phyloP scores from a whole-genome alignment of 23 tunicate species.

The Pegea sp. region DNA sequence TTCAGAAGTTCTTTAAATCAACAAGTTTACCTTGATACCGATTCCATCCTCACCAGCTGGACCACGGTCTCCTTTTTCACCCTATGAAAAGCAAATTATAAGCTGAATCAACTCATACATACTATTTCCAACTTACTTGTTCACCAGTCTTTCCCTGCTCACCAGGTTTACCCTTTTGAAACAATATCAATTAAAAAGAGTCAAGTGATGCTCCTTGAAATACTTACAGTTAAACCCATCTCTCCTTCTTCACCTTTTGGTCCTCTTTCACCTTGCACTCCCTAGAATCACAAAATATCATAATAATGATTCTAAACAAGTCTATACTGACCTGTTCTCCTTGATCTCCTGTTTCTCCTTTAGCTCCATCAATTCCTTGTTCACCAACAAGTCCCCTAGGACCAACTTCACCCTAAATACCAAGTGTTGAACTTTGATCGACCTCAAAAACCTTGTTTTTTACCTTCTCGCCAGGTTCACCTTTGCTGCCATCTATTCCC shows the following conservation, averaged over 20 bases:
- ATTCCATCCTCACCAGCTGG: conserved; percentile 35
- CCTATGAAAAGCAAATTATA: conserved; percentile 19
- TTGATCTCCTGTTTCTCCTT: conserved; percentile 1
- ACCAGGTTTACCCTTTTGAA: not conserved
- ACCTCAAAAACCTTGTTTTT: no score
- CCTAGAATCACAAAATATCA: conserved; percentile 2
- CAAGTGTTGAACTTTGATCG: not conserved
- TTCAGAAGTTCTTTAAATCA: no score
- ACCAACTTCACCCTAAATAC: conserved; percentile 7
- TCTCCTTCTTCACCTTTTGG: conserved; percentile 20
- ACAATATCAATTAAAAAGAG: not conserved
- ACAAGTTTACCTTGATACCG: conserved; percentile 1
- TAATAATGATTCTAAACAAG: not conserved
- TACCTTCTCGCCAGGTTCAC: not conserved
- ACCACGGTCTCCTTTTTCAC: conserved; percentile 33
- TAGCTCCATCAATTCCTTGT: conserved; percentile 2
- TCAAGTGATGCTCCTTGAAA: no score
- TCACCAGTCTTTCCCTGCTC: not conserved
- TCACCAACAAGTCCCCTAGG: conserved; percentile 1
- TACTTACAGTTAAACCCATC: not conserved
- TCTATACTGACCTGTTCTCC: not conserved
- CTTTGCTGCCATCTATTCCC: conserved; percentile 1
- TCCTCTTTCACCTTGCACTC: conserved; percentile 14
- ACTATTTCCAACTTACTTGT: not conserved
- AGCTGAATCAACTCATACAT: no score